Evolutionary conservation across 2,888 invertebrate genomes (phyloP), one percentile per base, ranked within the genome.

Genomic region (Pharmacophagus antenor): DNA sequence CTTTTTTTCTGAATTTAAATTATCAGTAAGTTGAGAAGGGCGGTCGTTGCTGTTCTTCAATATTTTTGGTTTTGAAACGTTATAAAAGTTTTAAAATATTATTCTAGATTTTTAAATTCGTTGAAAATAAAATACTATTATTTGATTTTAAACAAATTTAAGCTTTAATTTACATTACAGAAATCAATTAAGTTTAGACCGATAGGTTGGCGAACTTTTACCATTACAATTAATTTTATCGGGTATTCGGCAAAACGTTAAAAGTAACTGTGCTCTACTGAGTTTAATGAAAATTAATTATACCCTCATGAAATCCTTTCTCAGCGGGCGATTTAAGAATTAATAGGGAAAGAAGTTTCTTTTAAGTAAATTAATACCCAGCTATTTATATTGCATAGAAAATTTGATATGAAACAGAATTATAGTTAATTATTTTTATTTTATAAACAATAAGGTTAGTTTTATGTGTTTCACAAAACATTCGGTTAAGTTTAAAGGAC

Each of bases 271-370:
- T 65, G 66, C 63, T 58, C 60, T 41, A 31, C 42, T 22, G 53
- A 50, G 63, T 61, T 67, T 73, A 74, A 79, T 77, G 76, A 71
- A 77, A 80, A 80, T 79, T 79, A 79, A 80, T 82, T 77, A 73
- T 71, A 63, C 64, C 74, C 69, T 64, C 63, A 62, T 57, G 23
- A 62, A 69, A 73, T 73, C 71, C 67, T 70, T 70, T 66, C 64
- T 46, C 37, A 15, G 50, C 15, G n/a, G 49, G 22, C 55, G 55
- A 51, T 60, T 56, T 48, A n/a, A 47, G 22, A 60, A 59, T 59
- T 50, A 59, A 44, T 55, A 27, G 50, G 42, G 48, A 44, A 49
- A 37, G 27, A 50, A 59, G 44, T 50, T 54, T 23, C 20, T 47
- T 42, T 20, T 18, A 20, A 25, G 20, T 20, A 17, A 47, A 55